Evolutionary conservation across 2,888 invertebrate genomes (phyloP).

Genomic region (Eupithecia pulchellata): DNA sequence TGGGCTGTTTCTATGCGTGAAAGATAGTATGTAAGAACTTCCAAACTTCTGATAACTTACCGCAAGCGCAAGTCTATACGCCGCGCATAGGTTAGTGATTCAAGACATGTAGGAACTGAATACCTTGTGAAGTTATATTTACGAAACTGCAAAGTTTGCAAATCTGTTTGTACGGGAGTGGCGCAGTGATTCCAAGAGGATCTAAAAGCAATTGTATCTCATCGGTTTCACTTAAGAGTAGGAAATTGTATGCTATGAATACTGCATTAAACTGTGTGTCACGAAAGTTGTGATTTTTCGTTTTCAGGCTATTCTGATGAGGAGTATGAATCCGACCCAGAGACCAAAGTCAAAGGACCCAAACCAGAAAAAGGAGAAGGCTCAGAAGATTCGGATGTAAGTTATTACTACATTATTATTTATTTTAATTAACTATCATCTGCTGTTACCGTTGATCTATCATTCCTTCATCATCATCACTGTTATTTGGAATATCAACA

Average conservation of each 20-base stretch:
- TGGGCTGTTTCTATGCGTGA: too few species aligned
- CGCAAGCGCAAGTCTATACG: too few species aligned
- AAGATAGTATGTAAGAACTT: too few species aligned
- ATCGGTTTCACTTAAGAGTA: too few species aligned
- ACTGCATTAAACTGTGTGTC: not conserved
- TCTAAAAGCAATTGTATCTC: too few species aligned
- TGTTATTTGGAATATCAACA: not conserved
- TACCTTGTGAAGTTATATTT: too few species aligned
- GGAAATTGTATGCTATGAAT: not conserved
- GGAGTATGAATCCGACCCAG: conserved; percentile 82
- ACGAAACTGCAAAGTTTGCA: too few species aligned
- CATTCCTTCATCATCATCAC: not conserved
- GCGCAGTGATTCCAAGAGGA: too few species aligned
- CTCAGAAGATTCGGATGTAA: conserved; percentile 83
- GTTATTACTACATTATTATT: conserved; percentile 53
- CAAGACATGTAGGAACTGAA: too few species aligned
- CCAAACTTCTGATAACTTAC: too few species aligned
- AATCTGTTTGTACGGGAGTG: too few species aligned
- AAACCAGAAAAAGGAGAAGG: conserved; percentile 73
- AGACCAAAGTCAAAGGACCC: conserved; percentile 80
- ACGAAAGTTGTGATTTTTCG: not conserved
- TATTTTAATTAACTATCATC: not conserved
- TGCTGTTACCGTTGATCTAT: not conserved
- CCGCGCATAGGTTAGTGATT: too few species aligned
- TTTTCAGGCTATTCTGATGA: conserved; percentile 80